phyloP scores from a whole-genome alignment of 2,113 vertebrate species.

The Pseudorectes ferrugineus region DNA sequence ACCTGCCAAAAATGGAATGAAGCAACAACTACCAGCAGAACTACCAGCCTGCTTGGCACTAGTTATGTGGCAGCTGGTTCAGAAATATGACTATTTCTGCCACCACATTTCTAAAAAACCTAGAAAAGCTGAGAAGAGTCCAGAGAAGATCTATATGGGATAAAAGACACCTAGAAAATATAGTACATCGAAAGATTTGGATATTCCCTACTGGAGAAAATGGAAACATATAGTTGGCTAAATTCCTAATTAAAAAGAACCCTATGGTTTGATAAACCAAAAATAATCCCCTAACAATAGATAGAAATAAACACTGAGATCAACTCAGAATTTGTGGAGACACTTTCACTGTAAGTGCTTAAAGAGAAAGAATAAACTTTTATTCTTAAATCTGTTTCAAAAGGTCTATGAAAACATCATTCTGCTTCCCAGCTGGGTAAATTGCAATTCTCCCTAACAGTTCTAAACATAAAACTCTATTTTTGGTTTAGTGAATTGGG shows the following conservation, averaged over 20 bases:
- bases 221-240: background rate
- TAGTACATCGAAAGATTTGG: rapidly evolving
- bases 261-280: background rate
- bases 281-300: background rate
- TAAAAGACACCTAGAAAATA: background rate
- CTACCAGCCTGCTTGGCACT: background rate
- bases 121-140: background rate
- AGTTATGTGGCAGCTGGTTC: background rate
- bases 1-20: background rate
- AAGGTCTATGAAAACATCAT: background rate
- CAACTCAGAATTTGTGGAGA: background rate
- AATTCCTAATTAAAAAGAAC: background rate
- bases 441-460: background rate
- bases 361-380: background rate
- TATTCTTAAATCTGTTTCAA: background rate
- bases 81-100: background rate
- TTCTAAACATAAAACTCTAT: background rate
- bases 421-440: background rate
- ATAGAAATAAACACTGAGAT: background rate
- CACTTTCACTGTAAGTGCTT: background rate
- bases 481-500: background rate
- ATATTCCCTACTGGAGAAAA: background rate
- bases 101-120: background rate
- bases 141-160: background rate
- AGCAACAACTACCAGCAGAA: background rate